phyloP scores from a whole-genome alignment of 2,888 invertebrate species.

The Tethea ocularis region DNA sequence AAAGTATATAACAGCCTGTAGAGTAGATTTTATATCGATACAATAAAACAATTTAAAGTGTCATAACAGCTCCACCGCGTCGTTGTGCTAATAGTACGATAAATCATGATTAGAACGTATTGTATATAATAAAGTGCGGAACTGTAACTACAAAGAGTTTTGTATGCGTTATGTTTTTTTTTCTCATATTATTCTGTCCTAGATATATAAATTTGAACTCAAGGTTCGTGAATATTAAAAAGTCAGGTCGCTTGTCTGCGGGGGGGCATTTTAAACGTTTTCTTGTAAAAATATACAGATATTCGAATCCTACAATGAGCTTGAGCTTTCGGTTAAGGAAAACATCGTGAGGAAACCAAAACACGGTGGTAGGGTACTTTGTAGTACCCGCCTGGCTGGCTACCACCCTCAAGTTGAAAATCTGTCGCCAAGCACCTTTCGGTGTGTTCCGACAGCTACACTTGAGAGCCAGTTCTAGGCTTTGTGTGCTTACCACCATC shows the following conservation, averaged over 20 bases:
- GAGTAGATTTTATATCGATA: no score
- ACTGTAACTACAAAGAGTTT: slow-evolving; percentile 7
- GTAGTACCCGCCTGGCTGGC: no score
- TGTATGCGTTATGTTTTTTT: background rate
- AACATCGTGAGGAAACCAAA: no score
- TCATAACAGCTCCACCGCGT: background rate
- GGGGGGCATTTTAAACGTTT: background rate
- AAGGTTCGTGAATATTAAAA: slow-evolving; percentile 9
- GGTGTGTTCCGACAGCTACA: no score
- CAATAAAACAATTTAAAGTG: no score
- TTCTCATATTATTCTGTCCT: slow-evolving; percentile 9
- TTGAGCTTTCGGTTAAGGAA: no score
- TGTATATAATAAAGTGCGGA: slow-evolving; percentile 6
- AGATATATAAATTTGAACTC: slow-evolving; percentile 6
- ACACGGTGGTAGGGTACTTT: no score
- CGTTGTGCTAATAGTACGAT: background rate
- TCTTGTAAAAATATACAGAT: background rate
- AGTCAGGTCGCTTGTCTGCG: background rate
- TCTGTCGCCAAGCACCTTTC: no score
- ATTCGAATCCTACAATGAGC: background rate
- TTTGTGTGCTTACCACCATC: no score
- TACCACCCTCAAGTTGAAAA: no score
- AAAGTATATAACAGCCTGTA: no score
- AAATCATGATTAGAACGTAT: slow-evolving; percentile 10
- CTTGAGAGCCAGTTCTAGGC: no score